Conservation (phyloP, 2,797 vertebrate genomes). For the Epinephelus malabaricus region DNA sequence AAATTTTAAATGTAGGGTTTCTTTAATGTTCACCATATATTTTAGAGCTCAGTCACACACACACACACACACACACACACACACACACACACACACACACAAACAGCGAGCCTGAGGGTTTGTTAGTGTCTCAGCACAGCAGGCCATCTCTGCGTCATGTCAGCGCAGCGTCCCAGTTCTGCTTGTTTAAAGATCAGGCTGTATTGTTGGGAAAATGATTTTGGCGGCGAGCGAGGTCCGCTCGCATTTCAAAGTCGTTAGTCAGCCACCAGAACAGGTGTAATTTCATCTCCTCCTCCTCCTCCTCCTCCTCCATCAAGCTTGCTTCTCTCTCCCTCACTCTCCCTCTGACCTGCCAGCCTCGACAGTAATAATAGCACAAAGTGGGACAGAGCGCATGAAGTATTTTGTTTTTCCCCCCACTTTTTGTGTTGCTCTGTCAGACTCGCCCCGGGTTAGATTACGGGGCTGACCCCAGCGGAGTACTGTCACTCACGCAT, state of each 20-base stretch:
- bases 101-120: conserved; percentile 41
- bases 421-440: conserved; percentile 74
- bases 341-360: conserved; percentile 86
- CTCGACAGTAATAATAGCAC: conserved; percentile 88
- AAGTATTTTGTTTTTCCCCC: conserved; percentile 79
- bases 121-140: conserved; percentile 57
- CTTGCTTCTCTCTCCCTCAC: conserved; percentile 57
- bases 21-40: not conserved
- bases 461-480: conserved; percentile 71
- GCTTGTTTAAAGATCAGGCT: conserved; percentile 89
- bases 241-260: conserved; percentile 92
- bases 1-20: conserved; percentile 9
- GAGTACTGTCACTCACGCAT: conserved; percentile 63
- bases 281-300: conserved; percentile 92
- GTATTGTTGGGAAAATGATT: conserved; percentile 91
- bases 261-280: conserved; percentile 92
- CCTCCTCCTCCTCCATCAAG: conserved; percentile 73
- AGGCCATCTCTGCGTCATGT: conserved; percentile 62
- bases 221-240: conserved; percentile 87
- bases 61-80: conserved; percentile 9
- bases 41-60: conserved; percentile 3
- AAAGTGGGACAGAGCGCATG: conserved; percentile 79
- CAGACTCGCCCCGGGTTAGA: conserved; percentile 68
- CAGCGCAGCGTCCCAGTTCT: conserved; percentile 80
- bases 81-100: conserved; percentile 29